phyloP scores from a whole-genome alignment of 2,797 vertebrate species.

The Gobionotothen gibberifrons region DNA sequence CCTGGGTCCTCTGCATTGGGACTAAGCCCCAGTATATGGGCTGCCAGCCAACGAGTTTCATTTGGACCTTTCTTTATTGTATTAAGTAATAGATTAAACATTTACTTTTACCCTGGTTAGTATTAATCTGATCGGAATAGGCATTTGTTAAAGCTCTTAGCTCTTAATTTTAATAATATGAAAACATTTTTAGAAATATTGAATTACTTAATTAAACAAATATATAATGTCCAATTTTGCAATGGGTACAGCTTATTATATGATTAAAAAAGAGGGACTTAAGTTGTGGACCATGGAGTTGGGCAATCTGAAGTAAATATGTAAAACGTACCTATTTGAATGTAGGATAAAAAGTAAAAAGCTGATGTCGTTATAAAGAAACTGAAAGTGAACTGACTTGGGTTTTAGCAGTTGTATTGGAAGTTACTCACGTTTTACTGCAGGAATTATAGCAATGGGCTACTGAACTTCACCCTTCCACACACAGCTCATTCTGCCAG shows the following conservation, averaged over 20 bases:
- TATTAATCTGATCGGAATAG: background rate
- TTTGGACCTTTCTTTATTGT: background rate
- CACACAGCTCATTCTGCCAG: conserved; percentile 8
- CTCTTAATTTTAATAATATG: background rate
- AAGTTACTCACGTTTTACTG: no score
- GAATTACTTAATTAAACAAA: no score
- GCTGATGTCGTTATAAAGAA: background rate
- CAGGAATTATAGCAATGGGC: conserved; percentile 14
- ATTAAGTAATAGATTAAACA: background rate
- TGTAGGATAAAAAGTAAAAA: background rate
- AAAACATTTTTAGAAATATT: background rate
- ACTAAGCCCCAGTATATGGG: no score
- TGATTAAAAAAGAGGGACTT: no score
- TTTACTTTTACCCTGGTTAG: background rate
- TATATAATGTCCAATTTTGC: background rate
- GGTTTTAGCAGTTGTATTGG: background rate
- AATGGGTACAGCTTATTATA: background rate
- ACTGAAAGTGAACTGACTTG: conserved; percentile 2
- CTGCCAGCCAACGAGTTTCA: background rate
- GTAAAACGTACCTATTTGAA: background rate
- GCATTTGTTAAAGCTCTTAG: background rate
- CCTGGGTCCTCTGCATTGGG: no score
- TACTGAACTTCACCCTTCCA: background rate
- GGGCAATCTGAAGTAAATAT: no score
- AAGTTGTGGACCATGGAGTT: no score